Evolutionary conservation across 2,888 invertebrate genomes (phyloP), one percentile per base, ranked within the genome.

Genomic region (Thyatira batis): DNA sequence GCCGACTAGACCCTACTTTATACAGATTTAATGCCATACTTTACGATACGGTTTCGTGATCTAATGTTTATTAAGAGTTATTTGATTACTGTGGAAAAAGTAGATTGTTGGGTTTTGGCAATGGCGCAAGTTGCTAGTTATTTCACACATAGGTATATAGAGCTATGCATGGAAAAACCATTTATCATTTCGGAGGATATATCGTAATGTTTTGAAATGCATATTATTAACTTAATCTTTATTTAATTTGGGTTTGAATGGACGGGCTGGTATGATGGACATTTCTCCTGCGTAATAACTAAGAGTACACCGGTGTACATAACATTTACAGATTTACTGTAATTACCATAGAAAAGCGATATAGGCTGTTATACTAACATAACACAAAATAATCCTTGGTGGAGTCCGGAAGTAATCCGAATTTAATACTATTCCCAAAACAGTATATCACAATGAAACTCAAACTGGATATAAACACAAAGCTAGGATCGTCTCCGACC

Each of bases 11-110:
- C 49, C 23, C 39, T 28, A 30, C 27, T 60, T 56, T 53, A 59
- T 58, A 58, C 50, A 60, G 63, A 61, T 67, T 65, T 65, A 64
- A 63, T 57, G 58, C 53, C 13, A 39, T 55, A 53, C 63, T 52
- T 53, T 58, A 51, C 56, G 56, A 39, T 39, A 17, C 39, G 39
- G 17, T 39, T 39, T 39, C 17, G 17, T 39, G 39, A 39, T 17
- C 13, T 39, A 39, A 39, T 39, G 17, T 33, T 33, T 33, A 33
- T 33, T 13, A 33, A 33, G 33, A 13, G 30, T 30, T 30, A 30
- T 30, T 30, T 30, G 30, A 33, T 33, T 33, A 33, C 33, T 30
- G 1, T 30, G 11, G 11, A 10, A 30, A 30, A 30, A 33, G 30
- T 28, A 5, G 2, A 13, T 13, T 33, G n/a, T 33, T 33, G n/a